A percentile compares a stretch with the other conserved stretches of the same genome.
phyloP scores from a whole-genome alignment of 2,113 vertebrate genomes.

The Sorex fumeus region DNA sequence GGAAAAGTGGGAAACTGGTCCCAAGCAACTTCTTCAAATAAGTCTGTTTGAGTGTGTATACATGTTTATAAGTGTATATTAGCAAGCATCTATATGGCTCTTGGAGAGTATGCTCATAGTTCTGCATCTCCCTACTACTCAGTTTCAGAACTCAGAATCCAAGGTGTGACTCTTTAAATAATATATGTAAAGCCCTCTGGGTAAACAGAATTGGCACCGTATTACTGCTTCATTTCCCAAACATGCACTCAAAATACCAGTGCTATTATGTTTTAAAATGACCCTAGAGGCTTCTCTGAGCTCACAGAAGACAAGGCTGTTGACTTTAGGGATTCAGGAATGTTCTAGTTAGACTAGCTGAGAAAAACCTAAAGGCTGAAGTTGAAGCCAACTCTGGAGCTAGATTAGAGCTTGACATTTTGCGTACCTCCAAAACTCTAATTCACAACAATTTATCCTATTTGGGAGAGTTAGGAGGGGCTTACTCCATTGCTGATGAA shows the following conservation, averaged over 20 bases:
- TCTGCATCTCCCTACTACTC: constrained; percentile 31
- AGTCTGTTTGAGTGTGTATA: not conserved
- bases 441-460: not conserved
- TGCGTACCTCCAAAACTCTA: not conserved
- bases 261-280: not conserved
- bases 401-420: not conserved
- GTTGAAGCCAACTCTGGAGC: not conserved
- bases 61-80: not conserved
- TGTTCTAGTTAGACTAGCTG: not conserved
- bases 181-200: not conserved
- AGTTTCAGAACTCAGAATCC: not conserved
- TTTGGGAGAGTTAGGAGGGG: not conserved
- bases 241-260: not conserved
- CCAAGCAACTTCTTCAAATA: not conserved
- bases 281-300: not conserved
- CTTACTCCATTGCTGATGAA: not conserved
- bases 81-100: not conserved
- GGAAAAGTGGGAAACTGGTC: not conserved
- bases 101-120: not conserved
- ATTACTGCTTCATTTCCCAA: not conserved
- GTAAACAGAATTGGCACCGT: not conserved
- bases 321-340: not conserved
- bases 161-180: not conserved
- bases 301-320: constrained; percentile 8
- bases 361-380: not conserved